Conservation (phyloP, 2,797 vertebrate species). For the Phoeniculus purpureus region DNA sequence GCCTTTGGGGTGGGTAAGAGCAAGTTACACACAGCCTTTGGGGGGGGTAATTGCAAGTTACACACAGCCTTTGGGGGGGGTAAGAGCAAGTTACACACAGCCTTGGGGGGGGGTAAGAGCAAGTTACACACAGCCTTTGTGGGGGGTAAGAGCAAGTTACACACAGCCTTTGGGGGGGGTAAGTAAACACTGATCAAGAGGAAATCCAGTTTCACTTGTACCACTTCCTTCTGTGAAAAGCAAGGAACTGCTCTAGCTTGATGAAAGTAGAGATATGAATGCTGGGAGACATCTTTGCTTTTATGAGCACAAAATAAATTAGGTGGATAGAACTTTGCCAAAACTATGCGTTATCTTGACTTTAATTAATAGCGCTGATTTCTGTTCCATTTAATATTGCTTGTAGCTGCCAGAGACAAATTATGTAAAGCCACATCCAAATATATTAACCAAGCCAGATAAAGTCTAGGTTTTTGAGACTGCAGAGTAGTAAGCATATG, state of each 20-base stretch:
- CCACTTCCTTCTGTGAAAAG: neutral
- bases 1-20: too few species aligned
- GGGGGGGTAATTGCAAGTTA: neutral
- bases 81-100: neutral
- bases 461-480: slow-evolving; percentile 1
- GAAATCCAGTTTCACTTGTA: neutral
- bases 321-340: neutral
- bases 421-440: neutral
- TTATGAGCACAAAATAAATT: neutral
- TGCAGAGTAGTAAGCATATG: neutral
- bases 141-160: too few species aligned
- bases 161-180: neutral
- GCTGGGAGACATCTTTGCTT: neutral
- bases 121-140: neutral
- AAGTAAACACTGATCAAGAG: neutral
- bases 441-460: neutral
- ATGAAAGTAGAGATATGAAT: neutral
- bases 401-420: neutral
- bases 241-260: neutral
- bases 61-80: neutral
- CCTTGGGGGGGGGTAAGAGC: neutral
- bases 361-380: slow-evolving; percentile 27
- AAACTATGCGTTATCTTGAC: neutral
- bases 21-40: neutral
- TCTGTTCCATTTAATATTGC: neutral